These are phyloP conservation scores for Conomelus anceps DNA, from an alignment of 2,888 invertebrate genomes.

Conservation along the genomic window DNA sequence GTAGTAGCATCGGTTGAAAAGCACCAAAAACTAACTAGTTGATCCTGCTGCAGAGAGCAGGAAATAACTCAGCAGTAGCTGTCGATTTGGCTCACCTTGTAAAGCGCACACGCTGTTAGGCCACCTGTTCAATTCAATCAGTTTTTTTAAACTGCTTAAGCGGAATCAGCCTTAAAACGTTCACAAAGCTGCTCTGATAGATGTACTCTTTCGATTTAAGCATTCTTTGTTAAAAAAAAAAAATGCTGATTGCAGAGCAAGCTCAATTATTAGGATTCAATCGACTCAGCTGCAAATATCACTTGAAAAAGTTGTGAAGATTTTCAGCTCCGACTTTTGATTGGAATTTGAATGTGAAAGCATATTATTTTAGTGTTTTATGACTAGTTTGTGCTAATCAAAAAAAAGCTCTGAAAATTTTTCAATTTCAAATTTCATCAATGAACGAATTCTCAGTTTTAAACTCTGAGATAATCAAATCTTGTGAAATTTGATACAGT, in stretches of 20 bases:
- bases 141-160: not conserved
- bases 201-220: not conserved
- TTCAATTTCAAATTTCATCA: too few species aligned
- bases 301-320: too few species aligned
- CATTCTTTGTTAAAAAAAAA: too few species aligned
- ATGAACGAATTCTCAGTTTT: too few species aligned
- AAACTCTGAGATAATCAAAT: too few species aligned
- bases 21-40: not conserved
- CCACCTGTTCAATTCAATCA: not conserved
- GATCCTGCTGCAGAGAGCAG: not conserved
- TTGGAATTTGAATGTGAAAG: too few species aligned
- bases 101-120: not conserved
- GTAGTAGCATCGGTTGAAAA: not conserved
- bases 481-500: too few species aligned
- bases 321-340: too few species aligned
- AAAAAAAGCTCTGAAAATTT: too few species aligned
- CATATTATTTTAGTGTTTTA: too few species aligned
- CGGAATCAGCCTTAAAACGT: not conserved
- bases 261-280: not conserved
- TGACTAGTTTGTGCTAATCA: too few species aligned
- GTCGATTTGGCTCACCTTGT: not conserved
- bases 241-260: not conserved
- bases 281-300: too few species aligned
- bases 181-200: not conserved
- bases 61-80: not conserved